Conservation (phyloP, 2,797 vertebrate genomes). For the Sebastiscus albofasciatus region DNA sequence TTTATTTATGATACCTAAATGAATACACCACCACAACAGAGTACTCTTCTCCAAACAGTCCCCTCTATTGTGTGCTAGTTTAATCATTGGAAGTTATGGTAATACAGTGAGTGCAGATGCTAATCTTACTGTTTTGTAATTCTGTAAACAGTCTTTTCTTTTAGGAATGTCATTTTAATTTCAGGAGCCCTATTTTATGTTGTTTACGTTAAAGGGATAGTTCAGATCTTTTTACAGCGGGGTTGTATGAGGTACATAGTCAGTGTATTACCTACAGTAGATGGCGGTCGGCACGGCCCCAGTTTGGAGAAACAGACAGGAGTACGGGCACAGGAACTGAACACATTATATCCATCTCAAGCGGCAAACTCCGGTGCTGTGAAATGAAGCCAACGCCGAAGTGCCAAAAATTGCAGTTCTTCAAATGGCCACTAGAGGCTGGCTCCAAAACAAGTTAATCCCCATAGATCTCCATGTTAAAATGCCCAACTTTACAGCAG, state of each 20-base stretch:
- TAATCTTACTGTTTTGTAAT: not conserved
- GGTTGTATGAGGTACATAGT: not conserved
- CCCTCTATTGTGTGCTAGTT: not conserved
- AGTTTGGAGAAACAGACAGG: too few relatives aligned
- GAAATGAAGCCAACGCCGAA: too few relatives aligned
- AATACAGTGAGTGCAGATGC: not conserved
- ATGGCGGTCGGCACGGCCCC: not conserved
- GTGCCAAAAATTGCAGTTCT: too few relatives aligned
- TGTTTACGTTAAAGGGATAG: not conserved
- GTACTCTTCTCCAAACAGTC: not conserved
- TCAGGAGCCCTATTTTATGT: not conserved
- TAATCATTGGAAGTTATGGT: not conserved
- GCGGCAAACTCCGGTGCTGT: too few relatives aligned
- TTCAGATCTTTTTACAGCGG: not conserved
- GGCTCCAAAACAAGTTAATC: too few relatives aligned
- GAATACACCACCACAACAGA: not conserved
- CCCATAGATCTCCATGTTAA: too few relatives aligned
- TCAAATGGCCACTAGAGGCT: too few relatives aligned
- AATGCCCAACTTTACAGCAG: too few relatives aligned
- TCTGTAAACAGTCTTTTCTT: not conserved
- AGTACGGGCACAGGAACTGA: not conserved
- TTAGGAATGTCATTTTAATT: not conserved
- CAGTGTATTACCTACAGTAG: not conserved
- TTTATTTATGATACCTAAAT: not conserved
- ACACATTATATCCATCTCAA: not conserved